phyloP scores from a whole-genome alignment of 2,113 vertebrate species.

The Pedionomus torquatus region DNA sequence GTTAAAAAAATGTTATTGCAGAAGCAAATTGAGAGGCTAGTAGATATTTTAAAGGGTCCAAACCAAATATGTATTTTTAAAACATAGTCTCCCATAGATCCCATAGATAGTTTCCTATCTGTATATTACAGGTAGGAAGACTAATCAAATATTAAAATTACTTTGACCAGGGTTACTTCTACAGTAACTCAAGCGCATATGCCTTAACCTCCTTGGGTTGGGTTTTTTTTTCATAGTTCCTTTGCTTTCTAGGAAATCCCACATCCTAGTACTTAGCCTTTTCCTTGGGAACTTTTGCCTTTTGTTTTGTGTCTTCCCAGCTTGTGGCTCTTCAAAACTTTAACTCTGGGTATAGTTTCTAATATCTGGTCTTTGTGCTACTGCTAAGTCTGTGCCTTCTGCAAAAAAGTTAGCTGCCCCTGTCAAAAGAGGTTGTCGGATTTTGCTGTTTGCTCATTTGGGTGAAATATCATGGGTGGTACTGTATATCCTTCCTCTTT shows the following conservation, averaged over 20 bases:
- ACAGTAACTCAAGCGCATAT: neutral
- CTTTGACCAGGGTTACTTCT: neutral
- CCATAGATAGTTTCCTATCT: neutral
- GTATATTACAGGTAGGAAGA: neutral
- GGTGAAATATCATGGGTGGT: neutral
- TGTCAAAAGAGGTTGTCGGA: too few relatives aligned
- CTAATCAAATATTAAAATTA: neutral
- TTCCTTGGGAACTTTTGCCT: neutral
- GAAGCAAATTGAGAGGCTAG: neutral
- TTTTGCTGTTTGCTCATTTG: neutral
- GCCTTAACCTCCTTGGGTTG: neutral
- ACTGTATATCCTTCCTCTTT: neutral
- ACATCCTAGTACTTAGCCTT: neutral
- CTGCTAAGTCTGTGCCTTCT: neutral
- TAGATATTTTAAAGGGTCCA: neutral
- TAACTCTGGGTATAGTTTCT: neutral
- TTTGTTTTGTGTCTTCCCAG: neutral
- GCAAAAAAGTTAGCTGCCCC: neutral
- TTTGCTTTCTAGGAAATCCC: neutral
- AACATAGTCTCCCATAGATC: neutral
- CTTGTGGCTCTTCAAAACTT: neutral
- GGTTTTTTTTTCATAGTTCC: neutral
- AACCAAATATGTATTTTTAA: neutral
- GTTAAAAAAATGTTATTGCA: neutral
- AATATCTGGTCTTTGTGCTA: neutral